phyloP scores from a whole-genome alignment of 2,113 vertebrate species.

The Platycercus adscitus region DNA sequence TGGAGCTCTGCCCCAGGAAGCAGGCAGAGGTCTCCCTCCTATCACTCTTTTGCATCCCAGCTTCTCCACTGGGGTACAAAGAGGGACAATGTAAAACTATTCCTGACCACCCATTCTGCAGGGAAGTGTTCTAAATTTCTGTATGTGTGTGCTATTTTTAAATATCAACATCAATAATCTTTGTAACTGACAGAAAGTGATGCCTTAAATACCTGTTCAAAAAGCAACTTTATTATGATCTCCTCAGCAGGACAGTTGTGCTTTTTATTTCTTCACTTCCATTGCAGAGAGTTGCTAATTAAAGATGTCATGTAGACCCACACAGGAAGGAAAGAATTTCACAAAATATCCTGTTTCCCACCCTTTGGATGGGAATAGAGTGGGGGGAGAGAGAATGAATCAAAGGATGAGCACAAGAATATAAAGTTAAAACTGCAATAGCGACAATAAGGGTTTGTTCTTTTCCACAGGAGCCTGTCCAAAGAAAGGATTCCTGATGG shows the following conservation, averaged over 20 bases:
- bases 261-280: conserved; percentile 22
- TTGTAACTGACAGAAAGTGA: not conserved
- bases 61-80: not conserved
- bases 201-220: conserved; percentile 36
- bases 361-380: conserved; percentile 56
- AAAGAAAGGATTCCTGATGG: conserved; percentile 74
- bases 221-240: not conserved
- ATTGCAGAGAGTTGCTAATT: conserved; percentile 34
- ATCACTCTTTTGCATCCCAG: not conserved
- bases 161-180: not conserved
- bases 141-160: not conserved
- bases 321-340: conserved; percentile 65
- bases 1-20: not conserved
- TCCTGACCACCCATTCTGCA: not conserved
- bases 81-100: not conserved
- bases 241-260: conserved; percentile 1
- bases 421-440: conserved; percentile 57
- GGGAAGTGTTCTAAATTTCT: not conserved
- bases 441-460: conserved; percentile 72
- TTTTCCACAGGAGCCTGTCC: conserved; percentile 71
- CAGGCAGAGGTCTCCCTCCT: not conserved
- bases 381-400: conserved; percentile 70
- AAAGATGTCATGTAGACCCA: conserved; percentile 38
- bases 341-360: conserved; percentile 77
- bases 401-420: conserved; percentile 70